These are phyloP conservation scores for Lepas anatifera DNA, from an alignment of 2,888 invertebrate genomes.

Conservation along the genomic window DNA sequence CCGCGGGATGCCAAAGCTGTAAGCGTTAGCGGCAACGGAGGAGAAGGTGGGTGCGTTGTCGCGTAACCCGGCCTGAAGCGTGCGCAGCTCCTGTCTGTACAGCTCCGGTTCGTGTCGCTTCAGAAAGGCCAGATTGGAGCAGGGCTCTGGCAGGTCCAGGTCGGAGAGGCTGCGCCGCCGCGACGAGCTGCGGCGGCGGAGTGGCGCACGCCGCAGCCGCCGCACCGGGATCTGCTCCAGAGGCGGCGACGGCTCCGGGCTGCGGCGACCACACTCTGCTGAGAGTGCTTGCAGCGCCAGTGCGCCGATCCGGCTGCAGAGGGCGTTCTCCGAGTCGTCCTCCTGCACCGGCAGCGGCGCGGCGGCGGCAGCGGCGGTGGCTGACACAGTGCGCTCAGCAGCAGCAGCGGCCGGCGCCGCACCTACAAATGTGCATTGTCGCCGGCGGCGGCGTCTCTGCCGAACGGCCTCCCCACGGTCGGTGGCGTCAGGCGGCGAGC, in stretches of 20 bases:
- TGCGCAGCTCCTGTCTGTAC: constrained; percentile 1
- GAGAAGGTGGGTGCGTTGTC: background rate
- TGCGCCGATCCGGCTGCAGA: background rate
- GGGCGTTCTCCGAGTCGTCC: background rate
- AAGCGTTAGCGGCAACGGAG: background rate
- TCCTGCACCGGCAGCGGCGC: no score
- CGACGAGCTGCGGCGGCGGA: background rate
- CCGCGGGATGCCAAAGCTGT: constrained; percentile 6
- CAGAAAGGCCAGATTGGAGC: constrained; percentile 8
- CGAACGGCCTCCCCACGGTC: background rate
- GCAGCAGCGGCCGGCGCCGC: no score
- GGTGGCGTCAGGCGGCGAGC: background rate
- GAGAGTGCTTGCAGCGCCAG: constrained; percentile 5
- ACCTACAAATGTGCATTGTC: no score
- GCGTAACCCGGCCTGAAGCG: background rate
- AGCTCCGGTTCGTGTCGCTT: background rate
- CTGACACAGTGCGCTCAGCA: background rate
- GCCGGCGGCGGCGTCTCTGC: no score
- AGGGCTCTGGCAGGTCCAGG: constrained; percentile 2
- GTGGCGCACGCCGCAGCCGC: background rate
- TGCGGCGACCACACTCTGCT: background rate
- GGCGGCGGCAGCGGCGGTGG: background rate
- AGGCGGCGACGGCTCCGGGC: background rate
- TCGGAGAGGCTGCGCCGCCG: constrained; percentile 1
- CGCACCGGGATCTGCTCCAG: background rate